Percentiles rank a stretch among this genome's conserved stretches.
phyloP scores from a whole-genome alignment of 2,113 vertebrate genomes.

The Pangasianodon gigas region DNA sequence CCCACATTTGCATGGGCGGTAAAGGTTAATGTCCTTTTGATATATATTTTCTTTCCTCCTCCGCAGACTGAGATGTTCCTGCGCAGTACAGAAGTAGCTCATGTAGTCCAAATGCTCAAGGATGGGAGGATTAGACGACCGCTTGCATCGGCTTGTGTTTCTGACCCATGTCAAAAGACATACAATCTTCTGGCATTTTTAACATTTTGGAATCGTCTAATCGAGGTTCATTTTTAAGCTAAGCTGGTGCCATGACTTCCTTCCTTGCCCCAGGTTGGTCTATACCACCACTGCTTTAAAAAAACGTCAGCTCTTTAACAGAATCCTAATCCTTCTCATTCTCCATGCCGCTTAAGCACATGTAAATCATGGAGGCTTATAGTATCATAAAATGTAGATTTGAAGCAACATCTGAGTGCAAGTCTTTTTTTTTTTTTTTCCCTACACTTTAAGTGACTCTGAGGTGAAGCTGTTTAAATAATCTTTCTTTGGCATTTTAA shows the following conservation, averaged over 20 bases:
- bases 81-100: constrained; percentile 5
- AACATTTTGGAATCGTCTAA: constrained; percentile 17
- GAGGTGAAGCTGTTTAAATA: constrained; percentile 60
- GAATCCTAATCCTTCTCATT: constrained; percentile 55
- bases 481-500: constrained; percentile 45
- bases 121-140: constrained; percentile 14
- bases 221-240: constrained; percentile 38
- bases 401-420: constrained; percentile 69
- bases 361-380: constrained; percentile 63
- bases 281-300: constrained; percentile 35
- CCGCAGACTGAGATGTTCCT: constrained; percentile 51
- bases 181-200: constrained; percentile 4
- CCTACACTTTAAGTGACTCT: constrained; percentile 59
- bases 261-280: constrained; percentile 36
- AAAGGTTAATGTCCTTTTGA: constrained; percentile 76
- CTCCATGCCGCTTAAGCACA: constrained; percentile 57
- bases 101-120: constrained; percentile 16
- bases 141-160: constrained; percentile 1
- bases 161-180: constrained; percentile 36
- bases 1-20: constrained; percentile 70
- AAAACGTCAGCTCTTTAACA: neutral
- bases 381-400: constrained; percentile 70
- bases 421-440: constrained; percentile 44
- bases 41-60: constrained; percentile 69
- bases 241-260: constrained; percentile 19